phyloP scores from a whole-genome alignment of 92 coral and sea anemone genomes.

The Palythoa grandis region DNA sequence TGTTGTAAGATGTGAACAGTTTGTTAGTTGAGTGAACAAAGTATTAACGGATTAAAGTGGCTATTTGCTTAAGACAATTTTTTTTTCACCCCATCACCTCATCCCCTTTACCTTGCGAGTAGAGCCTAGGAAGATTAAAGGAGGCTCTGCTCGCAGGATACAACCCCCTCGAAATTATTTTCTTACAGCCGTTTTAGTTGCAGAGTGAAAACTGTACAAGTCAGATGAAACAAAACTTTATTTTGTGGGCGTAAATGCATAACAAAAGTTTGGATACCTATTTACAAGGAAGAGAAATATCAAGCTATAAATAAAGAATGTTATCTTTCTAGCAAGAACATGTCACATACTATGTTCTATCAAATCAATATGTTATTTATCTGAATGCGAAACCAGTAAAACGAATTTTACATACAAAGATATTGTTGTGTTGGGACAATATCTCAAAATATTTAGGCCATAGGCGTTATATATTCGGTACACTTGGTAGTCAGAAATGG shows the following conservation, averaged over 20 bases:
- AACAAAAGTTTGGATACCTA: background rate
- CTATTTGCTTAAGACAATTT: too few species aligned
- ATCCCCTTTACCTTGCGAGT: too few species aligned
- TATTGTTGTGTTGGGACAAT: background rate
- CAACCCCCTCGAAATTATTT: too few species aligned
- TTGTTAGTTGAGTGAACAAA: too few species aligned
- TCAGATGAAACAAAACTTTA: background rate
- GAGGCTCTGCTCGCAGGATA: too few species aligned
- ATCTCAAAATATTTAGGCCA: background rate
- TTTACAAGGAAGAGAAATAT: background rate
- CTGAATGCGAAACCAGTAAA: background rate
- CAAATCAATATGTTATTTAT: background rate
- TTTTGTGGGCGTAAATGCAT: background rate
- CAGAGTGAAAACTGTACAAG: too few species aligned
- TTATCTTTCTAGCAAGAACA: background rate
- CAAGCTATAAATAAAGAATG: background rate
- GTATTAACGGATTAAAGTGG: too few species aligned
- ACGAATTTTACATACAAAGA: background rate
- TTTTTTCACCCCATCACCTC: too few species aligned
- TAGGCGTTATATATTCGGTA: background rate
- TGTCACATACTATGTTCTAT: background rate
- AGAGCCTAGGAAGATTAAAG: too few species aligned
- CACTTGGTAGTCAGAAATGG: background rate
- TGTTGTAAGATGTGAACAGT: too few species aligned
- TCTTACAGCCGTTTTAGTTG: too few species aligned